These are phyloP conservation scores for Maniola jurtina DNA, from an alignment of 1,140 invertebrate species.

Conservation along the genomic window DNA sequence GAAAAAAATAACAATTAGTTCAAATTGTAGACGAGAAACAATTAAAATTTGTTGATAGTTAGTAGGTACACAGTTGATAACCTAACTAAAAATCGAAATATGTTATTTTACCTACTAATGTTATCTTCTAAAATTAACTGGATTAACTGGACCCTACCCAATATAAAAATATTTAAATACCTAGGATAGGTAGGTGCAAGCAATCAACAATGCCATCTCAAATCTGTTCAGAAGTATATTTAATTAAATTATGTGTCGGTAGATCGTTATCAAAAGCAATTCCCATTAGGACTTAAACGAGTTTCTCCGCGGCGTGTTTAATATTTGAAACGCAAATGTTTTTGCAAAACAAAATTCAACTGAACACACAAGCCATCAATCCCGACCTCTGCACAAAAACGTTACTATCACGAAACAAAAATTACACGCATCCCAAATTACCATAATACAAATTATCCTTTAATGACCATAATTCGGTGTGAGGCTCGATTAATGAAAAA, in stretches of 20 bases:
- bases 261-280: background rate
- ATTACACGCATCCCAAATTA: conserved; percentile 78
- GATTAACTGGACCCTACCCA: too few relatives aligned
- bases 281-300: background rate
- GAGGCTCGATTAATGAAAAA: conserved; percentile 73
- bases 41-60: background rate
- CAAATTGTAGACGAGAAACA: conserved; percentile 2
- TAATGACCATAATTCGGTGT: conserved; percentile 78
- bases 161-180: too few relatives aligned
- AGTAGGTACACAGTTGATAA: background rate
- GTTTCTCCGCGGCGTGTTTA: background rate
- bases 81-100: background rate
- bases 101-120: too few relatives aligned
- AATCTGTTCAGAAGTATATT: too few relatives aligned
- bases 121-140: too few relatives aligned
- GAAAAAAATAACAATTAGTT: conserved; percentile 62
- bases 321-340: background rate
- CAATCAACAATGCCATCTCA: too few relatives aligned
- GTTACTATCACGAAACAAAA: conserved; percentile 75
- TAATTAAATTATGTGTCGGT: too few relatives aligned
- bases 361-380: conserved; percentile 53
- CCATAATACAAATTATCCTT: conserved; percentile 79
- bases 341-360: conserved; percentile 6
- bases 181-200: too few relatives aligned
- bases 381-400: conserved; percentile 57